Percentiles rank a stretch among this genome's conserved stretches.
Conservation (phyloP, 1,140 invertebrate genomes). For the Drosophila seguyi region DNA sequence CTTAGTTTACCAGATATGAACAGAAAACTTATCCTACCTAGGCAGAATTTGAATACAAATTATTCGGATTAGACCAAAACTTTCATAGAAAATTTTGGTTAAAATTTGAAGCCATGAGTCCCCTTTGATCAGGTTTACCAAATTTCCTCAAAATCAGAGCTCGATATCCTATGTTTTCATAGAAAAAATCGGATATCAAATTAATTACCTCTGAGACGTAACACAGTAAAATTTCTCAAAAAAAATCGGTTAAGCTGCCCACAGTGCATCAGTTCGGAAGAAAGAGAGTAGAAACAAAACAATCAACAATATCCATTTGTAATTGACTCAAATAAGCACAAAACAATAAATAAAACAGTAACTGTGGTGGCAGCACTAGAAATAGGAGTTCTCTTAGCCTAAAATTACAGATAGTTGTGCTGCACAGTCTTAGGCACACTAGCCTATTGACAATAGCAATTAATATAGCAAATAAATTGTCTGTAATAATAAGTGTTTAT, state of each 20-base stretch:
- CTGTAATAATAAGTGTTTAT: not conserved
- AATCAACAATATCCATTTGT: constrained; percentile 81
- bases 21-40: not conserved
- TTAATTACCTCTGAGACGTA: too few species aligned
- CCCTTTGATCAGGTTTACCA: too few species aligned
- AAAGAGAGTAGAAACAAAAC: constrained; percentile 57
- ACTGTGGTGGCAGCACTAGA: constrained; percentile 36
- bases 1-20: not conserved
- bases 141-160: too few species aligned
- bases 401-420: constrained; percentile 2
- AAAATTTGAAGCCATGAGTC: too few species aligned
- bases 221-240: too few species aligned
- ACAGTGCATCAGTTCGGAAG: constrained; percentile 4
- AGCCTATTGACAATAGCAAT: not conserved
- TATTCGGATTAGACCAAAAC: too few species aligned
- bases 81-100: too few species aligned
- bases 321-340: constrained; percentile 81
- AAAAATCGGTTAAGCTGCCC: not conserved
- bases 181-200: too few species aligned
- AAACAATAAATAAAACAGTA: constrained; percentile 81
- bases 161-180: too few species aligned
- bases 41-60: too few species aligned
- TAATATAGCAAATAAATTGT: not conserved
- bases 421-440: not conserved
- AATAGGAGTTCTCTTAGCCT: constrained; percentile 23